Conservation (phyloP, 1,140 invertebrate genomes). For the Sitodiplosis mosellana region DNA sequence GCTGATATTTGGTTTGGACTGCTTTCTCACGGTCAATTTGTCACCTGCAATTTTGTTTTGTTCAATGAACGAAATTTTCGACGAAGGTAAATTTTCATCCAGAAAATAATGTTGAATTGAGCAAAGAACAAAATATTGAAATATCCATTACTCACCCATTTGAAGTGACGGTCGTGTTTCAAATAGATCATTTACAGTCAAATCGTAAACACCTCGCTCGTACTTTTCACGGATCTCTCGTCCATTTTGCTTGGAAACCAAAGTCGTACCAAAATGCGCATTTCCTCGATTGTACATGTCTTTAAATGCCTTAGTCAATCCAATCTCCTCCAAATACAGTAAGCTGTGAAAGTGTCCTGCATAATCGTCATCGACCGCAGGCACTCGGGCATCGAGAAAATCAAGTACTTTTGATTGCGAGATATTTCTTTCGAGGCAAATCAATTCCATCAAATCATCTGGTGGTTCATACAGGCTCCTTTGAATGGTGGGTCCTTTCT, state of each 20-base stretch:
- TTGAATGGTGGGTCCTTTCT: no score
- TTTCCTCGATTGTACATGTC: no score
- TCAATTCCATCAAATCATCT: no score
- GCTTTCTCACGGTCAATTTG: conserved; percentile 1
- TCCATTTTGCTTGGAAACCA: conserved; percentile 50
- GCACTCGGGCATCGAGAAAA: no score
- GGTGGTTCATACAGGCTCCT: no score
- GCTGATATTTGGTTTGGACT: conserved; percentile 10
- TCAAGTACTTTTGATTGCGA: no score
- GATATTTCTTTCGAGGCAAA: no score
- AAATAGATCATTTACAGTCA: conserved; percentile 59
- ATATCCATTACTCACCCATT: conserved; percentile 39
- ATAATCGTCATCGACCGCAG: conserved; percentile 20
- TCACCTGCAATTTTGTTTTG: no score
- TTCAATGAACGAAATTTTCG: no score
- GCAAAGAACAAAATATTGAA: no score
- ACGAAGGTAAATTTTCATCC: no score
- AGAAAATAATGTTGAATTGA: no score
- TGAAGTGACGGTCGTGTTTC: conserved; percentile 73
- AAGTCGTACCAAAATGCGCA: neutral
- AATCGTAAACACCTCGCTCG: conserved; percentile 44
- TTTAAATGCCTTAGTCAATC: conserved; percentile 27
- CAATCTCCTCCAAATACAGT: conserved; percentile 62
- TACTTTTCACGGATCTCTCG: conserved; percentile 39
- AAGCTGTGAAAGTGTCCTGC: conserved; percentile 45